These are phyloP conservation scores for Salminus brasiliensis DNA, from an alignment of 2,113 vertebrate genomes.

Conservation along the genomic window DNA sequence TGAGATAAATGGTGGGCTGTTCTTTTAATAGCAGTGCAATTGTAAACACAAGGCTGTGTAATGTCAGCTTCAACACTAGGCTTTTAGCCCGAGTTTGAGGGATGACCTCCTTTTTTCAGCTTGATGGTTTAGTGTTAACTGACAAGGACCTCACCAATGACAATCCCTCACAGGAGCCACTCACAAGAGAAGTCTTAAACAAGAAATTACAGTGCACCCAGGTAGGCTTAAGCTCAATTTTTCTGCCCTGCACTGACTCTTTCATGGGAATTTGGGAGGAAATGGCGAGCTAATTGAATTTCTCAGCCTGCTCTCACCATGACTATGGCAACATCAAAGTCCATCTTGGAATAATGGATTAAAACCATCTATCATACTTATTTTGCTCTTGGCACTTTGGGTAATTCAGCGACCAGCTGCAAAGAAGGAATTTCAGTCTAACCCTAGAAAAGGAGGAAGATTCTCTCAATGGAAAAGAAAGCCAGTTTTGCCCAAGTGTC, in stretches of 20 bases:
- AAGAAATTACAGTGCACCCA: conserved; percentile 51
- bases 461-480: not conserved
- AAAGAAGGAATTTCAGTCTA: conserved; percentile 20
- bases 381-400: conserved; percentile 64
- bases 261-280: conserved; percentile 48
- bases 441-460: not conserved
- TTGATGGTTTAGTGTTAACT: not conserved
- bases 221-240: conserved; percentile 57
- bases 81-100: no score
- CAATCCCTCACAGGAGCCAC: not conserved
- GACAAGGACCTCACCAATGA: not conserved
- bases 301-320: conserved; percentile 63
- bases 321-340: conserved; percentile 72
- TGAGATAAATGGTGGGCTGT: no score
- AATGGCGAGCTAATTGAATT: conserved; percentile 77
- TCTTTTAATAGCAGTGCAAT: no score
- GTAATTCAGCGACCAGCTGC: conserved; percentile 59
- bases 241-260: conserved; percentile 42
- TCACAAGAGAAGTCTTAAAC: conserved; percentile 23
- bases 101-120: no score
- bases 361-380: conserved; percentile 77
- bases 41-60: no score
- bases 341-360: conserved; percentile 74
- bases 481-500: not conserved
- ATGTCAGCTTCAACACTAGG: no score